Evolutionary conservation across 2,888 invertebrate species (phyloP).

Genomic region (Habrosyne pyritoides): DNA sequence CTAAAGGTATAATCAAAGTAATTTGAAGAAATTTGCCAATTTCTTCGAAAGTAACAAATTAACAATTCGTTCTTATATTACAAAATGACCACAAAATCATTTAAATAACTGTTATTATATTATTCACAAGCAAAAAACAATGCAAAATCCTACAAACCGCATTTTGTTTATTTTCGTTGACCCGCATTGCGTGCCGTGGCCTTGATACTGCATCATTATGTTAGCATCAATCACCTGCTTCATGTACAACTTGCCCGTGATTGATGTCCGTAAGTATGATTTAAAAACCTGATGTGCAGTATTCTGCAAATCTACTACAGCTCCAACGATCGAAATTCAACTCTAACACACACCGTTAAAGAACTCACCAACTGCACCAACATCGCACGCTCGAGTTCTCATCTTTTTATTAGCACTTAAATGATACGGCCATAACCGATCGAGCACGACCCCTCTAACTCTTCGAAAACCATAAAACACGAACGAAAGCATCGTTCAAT

Average conservation of each 20-base stretch:
- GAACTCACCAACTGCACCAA: constrained; percentile 17
- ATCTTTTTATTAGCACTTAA: constrained; percentile 35
- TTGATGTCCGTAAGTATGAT: constrained; percentile 55
- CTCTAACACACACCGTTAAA: constrained; percentile 20
- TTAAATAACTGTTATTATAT: constrained; percentile 34
- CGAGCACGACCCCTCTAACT: constrained; percentile 30
- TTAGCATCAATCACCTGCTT: constrained; percentile 55
- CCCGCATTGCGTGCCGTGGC: constrained; percentile 57
- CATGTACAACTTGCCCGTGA: constrained; percentile 35
- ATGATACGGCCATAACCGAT: constrained; percentile 38
- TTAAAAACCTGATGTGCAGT: constrained; percentile 42
- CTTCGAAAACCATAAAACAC: constrained; percentile 14
- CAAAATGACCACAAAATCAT: constrained; percentile 35
- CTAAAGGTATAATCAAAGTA: no score
- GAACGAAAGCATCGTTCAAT: constrained; percentile 7
- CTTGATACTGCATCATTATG: constrained; percentile 73
- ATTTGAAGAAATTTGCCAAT: no score
- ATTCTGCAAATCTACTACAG: constrained; percentile 26
- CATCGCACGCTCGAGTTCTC: constrained; percentile 15
- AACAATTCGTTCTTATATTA: constrained; percentile 33
- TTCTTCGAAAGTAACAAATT: constrained; percentile 21
- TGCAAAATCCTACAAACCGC: constrained; percentile 51
- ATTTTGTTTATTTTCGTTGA: constrained; percentile 54
- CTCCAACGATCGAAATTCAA: constrained; percentile 23
- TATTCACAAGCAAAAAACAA: constrained; percentile 41